These are phyloP conservation scores for Caradrina kadenii DNA, from an alignment of 2,888 invertebrate species.

Conservation along the genomic window DNA sequence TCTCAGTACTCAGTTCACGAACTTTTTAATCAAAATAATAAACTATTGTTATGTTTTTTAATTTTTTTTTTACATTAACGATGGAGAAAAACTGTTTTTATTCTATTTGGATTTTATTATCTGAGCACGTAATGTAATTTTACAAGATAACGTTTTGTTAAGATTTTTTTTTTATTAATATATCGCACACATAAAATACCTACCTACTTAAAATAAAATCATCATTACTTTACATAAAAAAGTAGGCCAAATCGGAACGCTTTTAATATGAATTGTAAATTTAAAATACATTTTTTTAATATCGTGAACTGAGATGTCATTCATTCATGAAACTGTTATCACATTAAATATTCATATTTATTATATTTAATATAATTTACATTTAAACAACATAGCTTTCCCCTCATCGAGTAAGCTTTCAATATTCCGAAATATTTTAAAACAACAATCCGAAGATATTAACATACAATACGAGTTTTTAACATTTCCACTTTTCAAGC, in stretches of 20 bases:
- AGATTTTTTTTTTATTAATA: neutral
- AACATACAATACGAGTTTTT: conserved; percentile 52
- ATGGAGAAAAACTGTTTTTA: conserved; percentile 6
- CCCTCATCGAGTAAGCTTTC: conserved; percentile 54
- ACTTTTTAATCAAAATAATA: conserved; percentile 5
- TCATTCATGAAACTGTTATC: conserved; percentile 61
- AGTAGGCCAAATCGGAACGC: conserved; percentile 44
- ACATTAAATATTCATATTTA: conserved; percentile 67
- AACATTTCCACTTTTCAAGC: conserved; percentile 67
- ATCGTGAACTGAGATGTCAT: conserved; percentile 45
- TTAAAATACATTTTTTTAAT: neutral
- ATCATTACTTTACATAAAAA: neutral
- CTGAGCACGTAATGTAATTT: conserved; percentile 7
- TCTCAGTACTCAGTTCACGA: conserved; percentile 53
- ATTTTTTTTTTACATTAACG: neutral
- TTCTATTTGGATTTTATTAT: conserved; percentile 17
- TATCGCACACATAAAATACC: neutral
- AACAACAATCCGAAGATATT: conserved; percentile 59
- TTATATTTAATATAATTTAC: conserved; percentile 69
- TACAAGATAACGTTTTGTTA: neutral
- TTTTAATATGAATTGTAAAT: conserved; percentile 3
- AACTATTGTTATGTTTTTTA: conserved; percentile 7
- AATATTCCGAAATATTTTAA: conserved; percentile 56
- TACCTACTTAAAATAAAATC: neutral
- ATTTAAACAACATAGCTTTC: conserved; percentile 73